A percentile compares a stretch with the other conserved stretches of the same genome.
phyloP scores from a whole-genome alignment of 2,113 vertebrate genomes.

The Corythornis vintsioides region DNA sequence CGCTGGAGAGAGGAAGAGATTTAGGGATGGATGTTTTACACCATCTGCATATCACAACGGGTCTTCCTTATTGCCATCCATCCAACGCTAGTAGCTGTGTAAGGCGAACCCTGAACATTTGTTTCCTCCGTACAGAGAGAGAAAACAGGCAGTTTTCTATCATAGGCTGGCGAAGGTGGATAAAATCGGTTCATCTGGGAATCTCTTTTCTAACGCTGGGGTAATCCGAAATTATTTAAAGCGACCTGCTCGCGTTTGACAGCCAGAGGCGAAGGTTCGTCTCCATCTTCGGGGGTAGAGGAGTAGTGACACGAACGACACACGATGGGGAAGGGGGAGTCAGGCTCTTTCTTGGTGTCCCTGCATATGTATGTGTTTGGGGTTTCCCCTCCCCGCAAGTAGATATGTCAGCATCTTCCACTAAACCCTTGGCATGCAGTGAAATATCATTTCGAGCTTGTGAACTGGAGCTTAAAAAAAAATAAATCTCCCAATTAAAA shows the following conservation, averaged over 20 bases:
- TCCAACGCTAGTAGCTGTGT: background rate
- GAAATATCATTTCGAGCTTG: constrained; percentile 48
- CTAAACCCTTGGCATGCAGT: constrained; percentile 46
- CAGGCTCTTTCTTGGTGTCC: background rate
- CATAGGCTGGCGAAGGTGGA: background rate
- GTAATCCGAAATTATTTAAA: background rate
- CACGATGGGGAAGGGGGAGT: background rate
- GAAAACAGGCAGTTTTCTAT: background rate
- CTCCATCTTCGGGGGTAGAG: background rate
- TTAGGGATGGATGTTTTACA: background rate
- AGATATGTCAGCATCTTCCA: background rate
- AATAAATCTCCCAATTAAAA: constrained; percentile 35
- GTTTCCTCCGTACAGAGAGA: background rate
- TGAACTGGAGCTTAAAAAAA: background rate
- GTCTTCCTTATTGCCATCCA: background rate
- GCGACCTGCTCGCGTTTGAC: background rate
- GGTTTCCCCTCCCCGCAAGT: background rate
- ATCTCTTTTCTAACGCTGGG: background rate
- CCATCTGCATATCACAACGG: background rate
- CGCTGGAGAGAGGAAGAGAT: background rate
- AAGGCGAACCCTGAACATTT: background rate
- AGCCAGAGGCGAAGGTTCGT: constrained; percentile 15
- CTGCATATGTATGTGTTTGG: background rate
- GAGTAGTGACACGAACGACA: background rate
- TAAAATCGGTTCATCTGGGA: background rate